These are phyloP conservation scores for Bos indicus DNA, from an alignment of 2,113 vertebrate genomes.

Conservation along the genomic window DNA sequence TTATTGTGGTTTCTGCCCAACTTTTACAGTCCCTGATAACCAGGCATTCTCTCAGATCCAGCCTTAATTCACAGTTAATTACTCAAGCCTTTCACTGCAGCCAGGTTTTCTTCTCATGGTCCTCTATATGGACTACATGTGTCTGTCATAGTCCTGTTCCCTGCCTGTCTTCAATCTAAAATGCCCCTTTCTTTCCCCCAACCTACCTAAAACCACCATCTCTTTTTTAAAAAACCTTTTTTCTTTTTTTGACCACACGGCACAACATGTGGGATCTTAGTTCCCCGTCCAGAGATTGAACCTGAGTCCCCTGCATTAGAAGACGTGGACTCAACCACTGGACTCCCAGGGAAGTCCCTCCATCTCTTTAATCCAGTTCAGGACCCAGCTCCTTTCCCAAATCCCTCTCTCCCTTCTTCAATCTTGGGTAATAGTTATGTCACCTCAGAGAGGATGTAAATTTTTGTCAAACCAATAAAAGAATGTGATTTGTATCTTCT, in stretches of 20 bases:
- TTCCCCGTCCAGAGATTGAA: neutral
- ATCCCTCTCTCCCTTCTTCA: neutral
- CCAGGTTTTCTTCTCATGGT: neutral
- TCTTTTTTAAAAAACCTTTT: neutral
- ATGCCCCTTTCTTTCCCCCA: neutral
- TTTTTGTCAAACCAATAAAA: neutral
- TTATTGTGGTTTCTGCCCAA: neutral
- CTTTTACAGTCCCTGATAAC: neutral
- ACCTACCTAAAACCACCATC: neutral
- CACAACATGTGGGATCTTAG: neutral
- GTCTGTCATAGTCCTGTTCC: neutral
- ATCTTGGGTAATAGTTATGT: neutral
- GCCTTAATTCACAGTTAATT: neutral
- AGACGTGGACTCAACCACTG: neutral
- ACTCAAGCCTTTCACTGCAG: neutral
- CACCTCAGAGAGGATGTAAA: neutral
- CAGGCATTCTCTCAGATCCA: neutral
- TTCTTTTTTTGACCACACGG: neutral
- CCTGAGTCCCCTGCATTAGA: neutral
- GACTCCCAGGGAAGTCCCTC: neutral
- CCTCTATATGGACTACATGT: accelerated
- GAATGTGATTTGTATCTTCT: neutral
- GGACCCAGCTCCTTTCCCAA: neutral
- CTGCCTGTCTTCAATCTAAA: neutral
- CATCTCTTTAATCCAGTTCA: neutral